phyloP scores from a whole-genome alignment of 2,888 invertebrate species.

The Eudemis profundana region DNA sequence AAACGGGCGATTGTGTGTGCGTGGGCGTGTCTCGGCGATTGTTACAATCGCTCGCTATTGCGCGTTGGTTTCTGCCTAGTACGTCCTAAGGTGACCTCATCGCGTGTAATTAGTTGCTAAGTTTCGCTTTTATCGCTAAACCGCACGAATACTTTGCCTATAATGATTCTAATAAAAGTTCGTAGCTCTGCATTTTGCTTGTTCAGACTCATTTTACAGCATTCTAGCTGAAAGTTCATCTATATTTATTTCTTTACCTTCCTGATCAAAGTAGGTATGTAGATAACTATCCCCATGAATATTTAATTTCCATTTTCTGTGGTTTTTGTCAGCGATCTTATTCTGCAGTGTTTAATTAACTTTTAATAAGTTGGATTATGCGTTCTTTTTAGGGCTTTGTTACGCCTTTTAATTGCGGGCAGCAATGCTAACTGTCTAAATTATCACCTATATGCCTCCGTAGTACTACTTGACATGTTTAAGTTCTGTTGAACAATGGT shows the following conservation, averaged over 20 bases:
- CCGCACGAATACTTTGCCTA: constrained; percentile 26
- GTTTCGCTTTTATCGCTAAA: constrained; percentile 60
- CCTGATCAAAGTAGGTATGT: constrained; percentile 8
- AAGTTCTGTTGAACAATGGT: too few species aligned
- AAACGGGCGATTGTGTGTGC: constrained; percentile 66
- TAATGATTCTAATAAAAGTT: constrained; percentile 8
- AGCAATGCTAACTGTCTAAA: background rate
- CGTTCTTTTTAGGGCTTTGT: constrained; percentile 10
- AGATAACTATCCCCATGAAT: constrained; percentile 30
- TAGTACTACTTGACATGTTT: constrained; percentile 12
- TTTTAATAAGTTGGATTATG: constrained; percentile 18
- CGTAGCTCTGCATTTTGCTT: constrained; percentile 1
- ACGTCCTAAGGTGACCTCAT: constrained; percentile 66
- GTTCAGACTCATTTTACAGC: background rate
- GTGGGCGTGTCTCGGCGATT: constrained; percentile 73
- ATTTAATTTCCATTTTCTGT: constrained; percentile 19
- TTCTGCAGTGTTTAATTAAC: constrained; percentile 26
- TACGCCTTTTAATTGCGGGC: constrained; percentile 13
- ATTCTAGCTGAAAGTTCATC: background rate
- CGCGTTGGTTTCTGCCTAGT: constrained; percentile 61
- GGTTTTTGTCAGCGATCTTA: constrained; percentile 10
- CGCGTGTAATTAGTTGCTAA: constrained; percentile 62
- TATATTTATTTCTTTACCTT: constrained; percentile 15
- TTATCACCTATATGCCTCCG: too few species aligned
- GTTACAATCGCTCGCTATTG: constrained; percentile 68